phyloP scores from a whole-genome alignment of 1,140 invertebrate species.

The Condylostylus longicornis region DNA sequence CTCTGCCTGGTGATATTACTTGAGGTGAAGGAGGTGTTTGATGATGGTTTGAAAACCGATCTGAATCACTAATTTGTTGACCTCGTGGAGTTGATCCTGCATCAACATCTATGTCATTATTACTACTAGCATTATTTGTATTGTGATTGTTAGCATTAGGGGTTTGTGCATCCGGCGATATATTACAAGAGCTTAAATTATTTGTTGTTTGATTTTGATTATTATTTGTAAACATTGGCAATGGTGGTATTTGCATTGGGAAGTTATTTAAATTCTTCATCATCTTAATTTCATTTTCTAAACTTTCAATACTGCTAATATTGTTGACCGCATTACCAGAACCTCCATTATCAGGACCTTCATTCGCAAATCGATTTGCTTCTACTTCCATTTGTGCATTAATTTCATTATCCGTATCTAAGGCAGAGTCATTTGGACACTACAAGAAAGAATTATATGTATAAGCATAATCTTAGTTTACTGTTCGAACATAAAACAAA shows the following conservation, averaged over 20 bases:
- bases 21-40: constrained; percentile 28
- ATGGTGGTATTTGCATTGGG: constrained; percentile 29
- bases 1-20: constrained; percentile 26
- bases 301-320: constrained; percentile 21
- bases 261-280: constrained; percentile 31
- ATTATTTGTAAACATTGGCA: constrained; percentile 24
- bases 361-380: constrained; percentile 16
- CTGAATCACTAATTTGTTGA: constrained; percentile 22
- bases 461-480: not conserved
- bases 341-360: no score
- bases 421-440: constrained; percentile 28
- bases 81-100: constrained; percentile 24
- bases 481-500: not conserved
- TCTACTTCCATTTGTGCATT: constrained; percentile 24
- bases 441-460: constrained; percentile 1
- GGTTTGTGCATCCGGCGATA: constrained; percentile 25
- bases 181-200: constrained; percentile 21
- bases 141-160: constrained; percentile 8
- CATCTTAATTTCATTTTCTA: constrained; percentile 31
- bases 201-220: constrained; percentile 7
- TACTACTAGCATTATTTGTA: constrained; percentile 28
- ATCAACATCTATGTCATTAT: constrained; percentile 31
- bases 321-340: constrained; percentile 2
- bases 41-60: constrained; percentile 27
- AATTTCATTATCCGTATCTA: constrained; percentile 29